These are phyloP conservation scores for Adelognathus sp. DNA, from an alignment of 2,888 invertebrate species.

Conservation along the genomic window DNA sequence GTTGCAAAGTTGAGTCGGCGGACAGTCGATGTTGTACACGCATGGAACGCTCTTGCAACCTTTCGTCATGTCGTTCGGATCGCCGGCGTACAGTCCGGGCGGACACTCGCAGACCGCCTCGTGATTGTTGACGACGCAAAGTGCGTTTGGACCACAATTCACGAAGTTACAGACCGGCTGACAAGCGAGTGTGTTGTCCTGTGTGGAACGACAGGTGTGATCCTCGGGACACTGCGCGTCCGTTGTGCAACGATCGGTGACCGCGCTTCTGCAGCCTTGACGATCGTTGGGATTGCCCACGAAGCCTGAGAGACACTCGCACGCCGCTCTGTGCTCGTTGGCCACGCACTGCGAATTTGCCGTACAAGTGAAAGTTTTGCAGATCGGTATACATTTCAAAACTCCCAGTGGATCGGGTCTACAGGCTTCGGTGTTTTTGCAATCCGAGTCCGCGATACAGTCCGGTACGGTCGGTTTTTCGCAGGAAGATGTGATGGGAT, in stretches of 20 bases:
- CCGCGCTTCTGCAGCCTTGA: slow-evolving; percentile 89
- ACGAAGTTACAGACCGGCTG: slow-evolving; percentile 89
- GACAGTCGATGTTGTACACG: slow-evolving; percentile 93
- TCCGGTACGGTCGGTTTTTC: slow-evolving; percentile 94
- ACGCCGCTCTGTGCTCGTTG: slow-evolving; percentile 88
- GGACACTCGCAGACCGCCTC: slow-evolving; percentile 95
- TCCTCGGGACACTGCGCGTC: slow-evolving; percentile 93
- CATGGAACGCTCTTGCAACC: slow-evolving; percentile 93
- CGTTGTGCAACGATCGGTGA: slow-evolving; percentile 89
- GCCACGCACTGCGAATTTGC: slow-evolving; percentile 91
- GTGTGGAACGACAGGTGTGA: slow-evolving; percentile 87
- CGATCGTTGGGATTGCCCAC: slow-evolving; percentile 95
- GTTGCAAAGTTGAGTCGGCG: slow-evolving; percentile 90
- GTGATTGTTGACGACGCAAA: slow-evolving; percentile 95
- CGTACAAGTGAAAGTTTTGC: slow-evolving; percentile 92
- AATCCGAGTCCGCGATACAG: slow-evolving; percentile 88
- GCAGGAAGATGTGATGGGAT: slow-evolving; percentile 90
- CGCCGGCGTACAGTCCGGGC: slow-evolving; percentile 92
- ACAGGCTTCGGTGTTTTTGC: slow-evolving; percentile 87
- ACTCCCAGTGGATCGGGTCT: slow-evolving; percentile 93
- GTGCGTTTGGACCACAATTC: slow-evolving; percentile 92
- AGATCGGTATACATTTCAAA: slow-evolving; percentile 90
- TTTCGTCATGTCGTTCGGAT: slow-evolving; percentile 89
- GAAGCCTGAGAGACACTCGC: slow-evolving; percentile 92
- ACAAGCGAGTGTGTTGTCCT: slow-evolving; percentile 86